Percentiles rank a stretch among this genome's conserved stretches.
phyloP scores from a whole-genome alignment of 2,113 vertebrate species.

The Isurus oxyrinchus region DNA sequence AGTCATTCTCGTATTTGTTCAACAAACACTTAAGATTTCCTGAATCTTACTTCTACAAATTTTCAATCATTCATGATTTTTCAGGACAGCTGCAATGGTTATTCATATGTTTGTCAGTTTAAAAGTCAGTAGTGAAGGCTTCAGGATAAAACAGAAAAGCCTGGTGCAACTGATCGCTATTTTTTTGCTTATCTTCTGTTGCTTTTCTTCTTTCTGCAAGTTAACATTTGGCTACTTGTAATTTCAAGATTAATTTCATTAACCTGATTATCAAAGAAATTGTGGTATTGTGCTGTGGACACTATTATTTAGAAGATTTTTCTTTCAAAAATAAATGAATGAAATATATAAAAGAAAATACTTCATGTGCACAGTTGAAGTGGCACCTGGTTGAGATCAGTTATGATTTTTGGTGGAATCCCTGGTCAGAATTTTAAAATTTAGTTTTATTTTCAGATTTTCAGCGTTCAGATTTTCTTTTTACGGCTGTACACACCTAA shows the following conservation, averaged over 20 bases:
- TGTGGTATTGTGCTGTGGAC: slow-evolving; percentile 68
- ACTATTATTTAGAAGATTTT: slow-evolving; percentile 49
- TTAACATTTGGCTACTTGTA: slow-evolving; percentile 77
- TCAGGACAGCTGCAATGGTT: not conserved
- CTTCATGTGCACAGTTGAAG: not conserved
- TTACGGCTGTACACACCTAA: not conserved
- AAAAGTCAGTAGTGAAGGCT: not conserved
- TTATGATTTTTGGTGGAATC: not conserved
- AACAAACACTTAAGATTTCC: not conserved
- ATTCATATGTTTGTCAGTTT: not conserved
- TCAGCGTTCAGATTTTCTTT: not conserved
- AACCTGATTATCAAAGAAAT: slow-evolving; percentile 73
- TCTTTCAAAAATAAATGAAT: not conserved
- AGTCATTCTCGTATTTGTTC: not conserved
- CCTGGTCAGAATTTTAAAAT: slow-evolving; percentile 38
- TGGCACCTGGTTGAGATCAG: not conserved
- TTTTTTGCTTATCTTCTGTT: not conserved
- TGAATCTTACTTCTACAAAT: not conserved
- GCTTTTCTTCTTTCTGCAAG: slow-evolving; percentile 42
- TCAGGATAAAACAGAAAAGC: not conserved
- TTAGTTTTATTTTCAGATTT: not conserved
- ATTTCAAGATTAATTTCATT: slow-evolving; percentile 87
- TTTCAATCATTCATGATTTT: slow-evolving; percentile 21
- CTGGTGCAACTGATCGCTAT: not conserved
- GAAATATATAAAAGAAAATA: not conserved